phyloP scores from a whole-genome alignment of 2,888 invertebrate species.

The Agrenia bidenticulata region DNA sequence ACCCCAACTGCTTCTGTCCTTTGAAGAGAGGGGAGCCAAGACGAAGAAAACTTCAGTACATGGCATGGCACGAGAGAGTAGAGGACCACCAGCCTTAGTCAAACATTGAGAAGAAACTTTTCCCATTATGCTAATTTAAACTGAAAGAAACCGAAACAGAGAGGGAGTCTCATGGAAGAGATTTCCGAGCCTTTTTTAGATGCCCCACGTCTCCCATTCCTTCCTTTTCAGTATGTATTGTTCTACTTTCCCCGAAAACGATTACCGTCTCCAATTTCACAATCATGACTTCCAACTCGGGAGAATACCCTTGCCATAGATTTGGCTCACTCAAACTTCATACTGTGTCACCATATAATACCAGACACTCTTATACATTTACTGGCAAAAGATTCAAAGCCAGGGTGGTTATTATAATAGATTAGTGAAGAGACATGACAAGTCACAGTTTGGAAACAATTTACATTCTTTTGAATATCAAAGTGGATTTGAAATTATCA shows the following conservation, averaged over 20 bases:
- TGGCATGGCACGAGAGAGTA: neutral
- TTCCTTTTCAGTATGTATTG: neutral
- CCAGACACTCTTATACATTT: no score
- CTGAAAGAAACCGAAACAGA: constrained; percentile 36
- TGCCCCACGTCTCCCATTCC: constrained; percentile 47
- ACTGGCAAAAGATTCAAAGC: no score
- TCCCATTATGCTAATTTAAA: constrained; percentile 53
- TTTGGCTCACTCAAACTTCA: neutral
- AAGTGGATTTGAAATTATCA: no score
- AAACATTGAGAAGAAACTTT: constrained; percentile 44
- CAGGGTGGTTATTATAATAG: no score
- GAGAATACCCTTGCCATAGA: neutral
- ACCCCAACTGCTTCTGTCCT: no score
- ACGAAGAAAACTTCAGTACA: no score
- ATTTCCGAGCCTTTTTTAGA: constrained; percentile 33
- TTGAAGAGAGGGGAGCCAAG: no score
- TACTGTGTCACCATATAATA: no score
- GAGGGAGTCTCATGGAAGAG: constrained; percentile 25
- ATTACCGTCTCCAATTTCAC: neutral
- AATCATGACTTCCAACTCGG: neutral
- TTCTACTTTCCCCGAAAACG: neutral
- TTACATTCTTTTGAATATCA: no score
- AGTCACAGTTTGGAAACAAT: no score
- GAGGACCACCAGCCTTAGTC: constrained; percentile 1
- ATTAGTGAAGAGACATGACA: no score